phyloP scores from a whole-genome alignment of 2,113 vertebrate genomes.

The Psephotus haematonotus region DNA sequence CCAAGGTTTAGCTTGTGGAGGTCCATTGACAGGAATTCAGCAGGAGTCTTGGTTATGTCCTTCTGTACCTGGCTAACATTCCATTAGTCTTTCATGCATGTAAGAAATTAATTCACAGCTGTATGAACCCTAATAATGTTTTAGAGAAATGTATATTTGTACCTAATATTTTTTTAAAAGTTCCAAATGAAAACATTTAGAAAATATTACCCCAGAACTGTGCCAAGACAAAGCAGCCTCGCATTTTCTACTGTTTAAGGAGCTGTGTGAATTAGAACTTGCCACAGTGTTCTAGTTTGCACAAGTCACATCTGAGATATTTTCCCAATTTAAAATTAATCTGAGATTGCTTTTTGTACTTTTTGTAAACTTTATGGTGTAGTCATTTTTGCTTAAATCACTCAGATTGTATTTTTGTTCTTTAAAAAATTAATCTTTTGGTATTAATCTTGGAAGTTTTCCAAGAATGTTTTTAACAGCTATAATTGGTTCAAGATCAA shows the following conservation, averaged over 20 bases:
- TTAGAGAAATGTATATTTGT: not conserved
- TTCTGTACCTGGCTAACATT: not conserved
- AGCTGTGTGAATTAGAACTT: not conserved
- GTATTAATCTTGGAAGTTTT: conserved; percentile 13
- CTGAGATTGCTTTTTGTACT: not conserved
- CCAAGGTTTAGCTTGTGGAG: not conserved
- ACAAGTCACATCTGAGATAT: not conserved
- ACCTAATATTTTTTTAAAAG: not conserved
- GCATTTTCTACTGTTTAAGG: not conserved
- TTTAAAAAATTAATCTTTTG: not conserved
- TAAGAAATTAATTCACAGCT: not conserved
- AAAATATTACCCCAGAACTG: not conserved
- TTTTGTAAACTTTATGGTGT: not conserved
- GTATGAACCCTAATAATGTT: not conserved
- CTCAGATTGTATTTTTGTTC: not conserved
- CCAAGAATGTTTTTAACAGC: not conserved
- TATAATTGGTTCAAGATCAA: conserved; percentile 47
- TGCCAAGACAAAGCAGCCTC: not conserved
- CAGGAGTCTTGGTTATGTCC: not conserved
- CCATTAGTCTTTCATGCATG: not conserved
- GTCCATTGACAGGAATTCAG: not conserved
- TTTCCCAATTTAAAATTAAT: not conserved
- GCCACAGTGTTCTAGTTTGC: not conserved
- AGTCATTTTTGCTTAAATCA: not conserved
- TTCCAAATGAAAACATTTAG: not conserved